Percentiles rank a stretch among this genome's conserved stretches.
Evolutionary conservation across 2,113 vertebrate genomes (phyloP).

Genomic region (Anas platyrhynchos): DNA sequence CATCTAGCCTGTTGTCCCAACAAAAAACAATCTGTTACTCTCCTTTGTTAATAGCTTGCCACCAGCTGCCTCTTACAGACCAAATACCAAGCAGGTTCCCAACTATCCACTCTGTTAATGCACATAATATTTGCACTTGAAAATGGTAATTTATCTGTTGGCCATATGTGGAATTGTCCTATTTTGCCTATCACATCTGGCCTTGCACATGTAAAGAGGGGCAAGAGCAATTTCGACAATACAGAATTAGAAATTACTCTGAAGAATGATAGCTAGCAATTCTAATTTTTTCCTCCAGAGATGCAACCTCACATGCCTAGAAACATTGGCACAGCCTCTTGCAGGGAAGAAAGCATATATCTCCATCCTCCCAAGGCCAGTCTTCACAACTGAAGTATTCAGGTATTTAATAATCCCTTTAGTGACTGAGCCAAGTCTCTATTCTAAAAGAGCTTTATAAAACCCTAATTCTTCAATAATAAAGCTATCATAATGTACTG

Average conservation of each 20-base stretch:
- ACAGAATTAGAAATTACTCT: background rate
- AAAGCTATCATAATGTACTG: background rate
- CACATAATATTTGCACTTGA: background rate
- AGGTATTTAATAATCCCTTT: background rate
- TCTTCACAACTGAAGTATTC: background rate
- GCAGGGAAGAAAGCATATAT: background rate
- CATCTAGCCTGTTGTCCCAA: background rate
- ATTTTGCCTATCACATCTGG: background rate
- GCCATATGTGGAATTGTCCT: background rate
- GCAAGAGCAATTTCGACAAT: background rate
- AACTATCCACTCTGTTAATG: background rate
- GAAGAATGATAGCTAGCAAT: background rate
- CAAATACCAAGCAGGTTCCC: background rate
- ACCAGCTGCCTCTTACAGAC: background rate
- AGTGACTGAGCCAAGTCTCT: background rate
- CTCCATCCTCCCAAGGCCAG: background rate
- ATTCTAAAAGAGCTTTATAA: background rate
- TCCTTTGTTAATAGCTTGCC: background rate
- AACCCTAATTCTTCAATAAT: background rate
- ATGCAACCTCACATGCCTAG: background rate
- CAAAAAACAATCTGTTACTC: background rate
- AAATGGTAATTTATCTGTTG: background rate
- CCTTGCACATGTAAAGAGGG: background rate
- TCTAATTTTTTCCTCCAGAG: background rate
- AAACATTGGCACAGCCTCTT: background rate